Evolutionary conservation across 2,113 vertebrate genomes (phyloP), one percentile per base, ranked within the genome.

Genomic region (Pseudorasbora parva): DNA sequence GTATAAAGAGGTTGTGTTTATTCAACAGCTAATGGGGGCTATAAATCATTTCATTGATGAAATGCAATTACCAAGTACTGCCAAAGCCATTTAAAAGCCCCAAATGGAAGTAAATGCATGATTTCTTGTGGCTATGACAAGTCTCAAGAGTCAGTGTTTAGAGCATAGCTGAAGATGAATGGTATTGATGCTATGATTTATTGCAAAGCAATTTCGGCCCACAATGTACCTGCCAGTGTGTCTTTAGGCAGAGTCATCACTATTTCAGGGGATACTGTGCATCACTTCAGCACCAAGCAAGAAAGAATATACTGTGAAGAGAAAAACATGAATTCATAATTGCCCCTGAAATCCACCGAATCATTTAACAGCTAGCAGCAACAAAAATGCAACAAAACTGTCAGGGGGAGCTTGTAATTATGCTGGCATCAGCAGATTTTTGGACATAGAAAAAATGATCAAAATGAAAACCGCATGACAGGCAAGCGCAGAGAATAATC

Each of bases 401-500:
- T 86, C 86, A 83, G 60, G 43, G 66, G 77, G 14, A 43, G 49
- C 54, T 30, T 62, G n/a, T 76, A 85, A 87, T 87, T 87, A 83
- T 88, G 87, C 86, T 85, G 45, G 56, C 73, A 37, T 88, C 84
- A 86, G 89, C 87, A 87, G 33, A 78, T 87, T 89, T 85, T 77
- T 60, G 45, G 43, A 12, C n/a, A 41, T 71, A 37, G 41, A 74
- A 87, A 69, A 84, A 82, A 43, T 74, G 25, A 74, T 81, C 81
- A 78, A 75, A 82, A 87, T 59, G 77, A 83, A 85, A 79, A 66
- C 56, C n/a, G 59, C 54, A 71, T 47, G 33, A 71, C 82, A 87
- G 77, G 84, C 80, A 83, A 82, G 83, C 69, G 73, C 57, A 57
- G 60, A 78, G 62, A 71, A 57, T 78, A 69, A 78, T 75, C 5